Evolutionary conservation across 2,797 vertebrate genomes (phyloP), one percentile per base, ranked within the genome.

Genomic region (Orientallactaga sibirica): DNA sequence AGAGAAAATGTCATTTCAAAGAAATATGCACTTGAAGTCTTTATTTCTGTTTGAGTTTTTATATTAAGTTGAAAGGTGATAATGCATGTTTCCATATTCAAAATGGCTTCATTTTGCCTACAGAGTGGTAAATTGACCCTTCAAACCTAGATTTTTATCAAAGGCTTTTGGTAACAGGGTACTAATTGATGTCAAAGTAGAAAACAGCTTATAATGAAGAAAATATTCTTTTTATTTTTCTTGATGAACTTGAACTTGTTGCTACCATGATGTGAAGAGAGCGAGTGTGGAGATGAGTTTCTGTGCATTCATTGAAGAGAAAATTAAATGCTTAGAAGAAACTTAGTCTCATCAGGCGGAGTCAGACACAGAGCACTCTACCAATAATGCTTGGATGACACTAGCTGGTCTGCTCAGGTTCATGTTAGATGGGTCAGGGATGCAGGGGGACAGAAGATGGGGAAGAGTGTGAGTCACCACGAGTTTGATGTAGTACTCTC

Each of bases 21-120:
- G 74, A 3, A 55, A 25, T 93, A 96, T 97, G n/a, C 19, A 82
- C 86, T 95, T 94, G 33, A 2, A 71, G 22, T 22, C 67, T 90
- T 85, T 75, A 84, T 92, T 96, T 82, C 88, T 92, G 33, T 86
- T 91, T 96, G 78, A 96, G 86, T 95, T 94, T 80, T 90, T 25
- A 25, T 41, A 94, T 76, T 92, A 96, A 86, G 79, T 97, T 94
- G 81, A 96, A 88, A 73, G 52, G 92, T 80, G 89, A 85, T 92
- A 90, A 95, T 90, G 91, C 83, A 94, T 92, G 80, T 55, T 91
- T 92, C 62, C 67, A 27, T 95, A 78, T 66, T 91, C 86, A 79
- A 97, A 90, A 86, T 27, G 24, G 33, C 66, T 18, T 74, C 33
- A 77, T 77, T 93, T 95, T 85, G 29, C 41, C 70, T 15, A n/a